phyloP scores from a whole-genome alignment of 2,888 invertebrate species.

The Ormyrus thymus region DNA sequence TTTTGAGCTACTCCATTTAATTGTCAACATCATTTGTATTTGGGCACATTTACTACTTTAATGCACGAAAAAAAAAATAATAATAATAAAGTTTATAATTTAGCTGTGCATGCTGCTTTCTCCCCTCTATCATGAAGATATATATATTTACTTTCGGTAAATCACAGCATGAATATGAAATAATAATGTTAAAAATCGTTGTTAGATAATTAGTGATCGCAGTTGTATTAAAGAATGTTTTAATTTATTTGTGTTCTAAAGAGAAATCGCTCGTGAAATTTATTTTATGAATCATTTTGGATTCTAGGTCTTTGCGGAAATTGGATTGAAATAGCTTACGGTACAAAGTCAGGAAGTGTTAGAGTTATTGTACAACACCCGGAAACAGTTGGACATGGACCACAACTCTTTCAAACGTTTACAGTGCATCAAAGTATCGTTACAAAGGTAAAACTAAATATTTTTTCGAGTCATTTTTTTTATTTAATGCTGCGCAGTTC shows the following conservation, averaged over 20 bases:
- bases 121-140: constrained; percentile 20
- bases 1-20: not conserved
- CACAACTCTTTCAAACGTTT: constrained; percentile 98
- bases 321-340: constrained; percentile 99
- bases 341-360: constrained; percentile 96
- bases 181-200: constrained; percentile 3
- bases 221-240: constrained; percentile 11
- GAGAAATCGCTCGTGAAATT: too few species aligned
- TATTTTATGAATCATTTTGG: not conserved
- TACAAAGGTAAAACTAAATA: constrained; percentile 83
- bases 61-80: constrained; percentile 28
- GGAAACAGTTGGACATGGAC: constrained; percentile 98
- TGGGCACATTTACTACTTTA: constrained; percentile 54
- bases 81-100: not conserved
- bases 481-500: not conserved
- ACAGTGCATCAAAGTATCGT: constrained; percentile 97
- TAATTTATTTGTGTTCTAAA: not conserved
- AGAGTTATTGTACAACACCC: constrained; percentile 99
- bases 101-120: constrained; percentile 30
- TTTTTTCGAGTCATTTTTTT: constrained; percentile 13
- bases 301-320: constrained; percentile 93
- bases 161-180: constrained; percentile 33
- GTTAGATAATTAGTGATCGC: not conserved
- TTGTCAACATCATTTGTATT: not conserved
- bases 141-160: constrained; percentile 6